phyloP scores from a whole-genome alignment of 2,797 vertebrate species.

The Enteromius afrohamiltoni region DNA sequence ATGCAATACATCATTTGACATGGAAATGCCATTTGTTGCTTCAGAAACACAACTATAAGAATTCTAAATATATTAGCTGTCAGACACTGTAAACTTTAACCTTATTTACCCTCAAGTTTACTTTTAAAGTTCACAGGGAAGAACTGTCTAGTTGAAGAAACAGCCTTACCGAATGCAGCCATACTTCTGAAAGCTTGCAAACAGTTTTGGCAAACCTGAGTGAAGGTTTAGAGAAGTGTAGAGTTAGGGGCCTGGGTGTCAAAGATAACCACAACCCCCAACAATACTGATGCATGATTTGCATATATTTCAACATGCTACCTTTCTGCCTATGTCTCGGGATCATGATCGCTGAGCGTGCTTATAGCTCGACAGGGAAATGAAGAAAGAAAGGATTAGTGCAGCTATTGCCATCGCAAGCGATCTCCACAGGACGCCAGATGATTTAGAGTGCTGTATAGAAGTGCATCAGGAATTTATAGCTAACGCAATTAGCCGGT shows the following conservation, averaged over 20 bases:
- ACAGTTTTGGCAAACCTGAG: conserved; percentile 16
- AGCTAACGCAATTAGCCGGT: conserved; percentile 73
- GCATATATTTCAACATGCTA: conserved; percentile 58
- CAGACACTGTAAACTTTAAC: not conserved
- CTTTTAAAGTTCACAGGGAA: not conserved
- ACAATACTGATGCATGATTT: conserved; percentile 62
- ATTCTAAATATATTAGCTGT: not conserved
- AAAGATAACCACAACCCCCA: conserved; percentile 46
- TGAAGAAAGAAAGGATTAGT: conserved; percentile 59
- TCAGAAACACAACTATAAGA: not conserved
- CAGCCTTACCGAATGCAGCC: not conserved
- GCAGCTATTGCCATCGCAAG: conserved; percentile 52
- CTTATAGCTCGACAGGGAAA: conserved; percentile 68
- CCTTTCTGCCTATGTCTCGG: conserved; percentile 54
- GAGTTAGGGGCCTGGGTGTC: conserved; percentile 19
- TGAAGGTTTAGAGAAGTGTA: conserved; percentile 12
- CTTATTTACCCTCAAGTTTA: not conserved
- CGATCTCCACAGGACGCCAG: conserved; percentile 57
- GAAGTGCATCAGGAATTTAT: conserved; percentile 75
- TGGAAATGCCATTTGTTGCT: not conserved
- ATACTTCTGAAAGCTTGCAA: not conserved
- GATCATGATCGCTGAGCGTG: conserved; percentile 52
- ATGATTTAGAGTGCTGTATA: conserved; percentile 66
- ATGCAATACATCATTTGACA: not conserved
- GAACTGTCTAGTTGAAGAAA: not conserved